phyloP scores from a whole-genome alignment of 1,140 invertebrate genomes.

The Mycetomoellerius zeteki region DNA sequence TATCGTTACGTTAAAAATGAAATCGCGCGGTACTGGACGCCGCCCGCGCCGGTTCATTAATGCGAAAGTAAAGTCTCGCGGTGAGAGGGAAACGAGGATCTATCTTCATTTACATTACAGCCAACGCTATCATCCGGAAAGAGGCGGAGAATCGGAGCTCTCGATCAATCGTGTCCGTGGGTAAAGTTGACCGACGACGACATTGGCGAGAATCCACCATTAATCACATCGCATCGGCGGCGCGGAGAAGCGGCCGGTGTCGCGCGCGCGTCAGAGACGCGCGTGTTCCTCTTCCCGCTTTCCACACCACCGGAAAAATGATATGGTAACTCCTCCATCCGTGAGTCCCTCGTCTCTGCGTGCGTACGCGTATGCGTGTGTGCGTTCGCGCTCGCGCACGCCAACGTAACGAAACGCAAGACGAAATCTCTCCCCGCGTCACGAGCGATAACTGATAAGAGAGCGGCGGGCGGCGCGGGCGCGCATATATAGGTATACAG shows the following conservation, averaged over 20 bases:
- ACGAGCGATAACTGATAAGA: background rate
- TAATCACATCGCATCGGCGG: background rate
- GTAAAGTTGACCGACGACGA: slow-evolving; percentile 15
- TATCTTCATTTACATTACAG: slow-evolving; percentile 4
- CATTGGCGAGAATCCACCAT: slow-evolving; percentile 39
- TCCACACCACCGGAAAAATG: slow-evolving; percentile 28
- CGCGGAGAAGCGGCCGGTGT: slow-evolving; percentile 19
- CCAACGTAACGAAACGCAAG: background rate
- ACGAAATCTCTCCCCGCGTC: slow-evolving; percentile 8
- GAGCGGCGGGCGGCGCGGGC: background rate
- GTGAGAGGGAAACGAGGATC: background rate
- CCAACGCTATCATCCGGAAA: background rate
- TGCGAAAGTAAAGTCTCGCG: background rate
- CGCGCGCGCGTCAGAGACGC: slow-evolving; percentile 1
- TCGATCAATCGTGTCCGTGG: slow-evolving; percentile 34
- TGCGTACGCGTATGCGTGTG: background rate
- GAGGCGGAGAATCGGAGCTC: background rate
- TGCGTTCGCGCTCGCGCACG: background rate
- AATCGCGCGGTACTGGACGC: background rate
- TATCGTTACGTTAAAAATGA: slow-evolving; percentile 9
- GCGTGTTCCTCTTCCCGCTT: slow-evolving; percentile 37
- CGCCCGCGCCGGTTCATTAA: background rate
- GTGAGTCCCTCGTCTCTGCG: background rate
- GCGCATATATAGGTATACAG: no score
- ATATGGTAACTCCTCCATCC: background rate